These are phyloP conservation scores for Hirundo rustica DNA, from an alignment of 2,797 vertebrate species.

Conservation along the genomic window DNA sequence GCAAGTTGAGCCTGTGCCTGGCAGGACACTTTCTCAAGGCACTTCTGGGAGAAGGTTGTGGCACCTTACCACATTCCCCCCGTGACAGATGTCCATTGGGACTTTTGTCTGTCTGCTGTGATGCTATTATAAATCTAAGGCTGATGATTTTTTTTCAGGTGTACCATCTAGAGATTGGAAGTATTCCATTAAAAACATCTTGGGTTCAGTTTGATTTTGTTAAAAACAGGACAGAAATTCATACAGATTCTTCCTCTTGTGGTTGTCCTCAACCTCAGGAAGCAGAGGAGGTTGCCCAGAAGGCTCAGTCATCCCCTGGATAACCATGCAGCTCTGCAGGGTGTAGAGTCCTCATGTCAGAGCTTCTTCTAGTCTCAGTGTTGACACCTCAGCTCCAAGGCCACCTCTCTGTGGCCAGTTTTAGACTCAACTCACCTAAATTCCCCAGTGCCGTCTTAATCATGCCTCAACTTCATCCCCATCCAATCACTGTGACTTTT, in stretches of 20 bases:
- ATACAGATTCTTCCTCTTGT: not conserved
- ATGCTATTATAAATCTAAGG: not conserved
- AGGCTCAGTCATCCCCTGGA: not conserved
- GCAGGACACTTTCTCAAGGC: too few relatives aligned
- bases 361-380: not conserved
- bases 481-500: not conserved
- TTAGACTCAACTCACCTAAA: not conserved
- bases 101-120: not conserved
- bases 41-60: too few relatives aligned
- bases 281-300: not conserved
- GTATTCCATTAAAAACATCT: not conserved
- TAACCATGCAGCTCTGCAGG: not conserved
- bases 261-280: not conserved
- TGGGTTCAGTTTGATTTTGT: not conserved
- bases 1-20: too few relatives aligned
- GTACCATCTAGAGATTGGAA: not conserved
- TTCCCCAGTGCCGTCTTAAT: not conserved
- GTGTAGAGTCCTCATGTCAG: not conserved
- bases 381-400: not conserved
- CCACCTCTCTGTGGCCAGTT: not conserved
- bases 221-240: not conserved
- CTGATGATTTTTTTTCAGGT: not conserved
- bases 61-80: too few relatives aligned
- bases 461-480: not conserved
- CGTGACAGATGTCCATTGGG: too few relatives aligned